phyloP scores from a whole-genome alignment of 2,797 vertebrate species.

The Spheniscus humboldti region DNA sequence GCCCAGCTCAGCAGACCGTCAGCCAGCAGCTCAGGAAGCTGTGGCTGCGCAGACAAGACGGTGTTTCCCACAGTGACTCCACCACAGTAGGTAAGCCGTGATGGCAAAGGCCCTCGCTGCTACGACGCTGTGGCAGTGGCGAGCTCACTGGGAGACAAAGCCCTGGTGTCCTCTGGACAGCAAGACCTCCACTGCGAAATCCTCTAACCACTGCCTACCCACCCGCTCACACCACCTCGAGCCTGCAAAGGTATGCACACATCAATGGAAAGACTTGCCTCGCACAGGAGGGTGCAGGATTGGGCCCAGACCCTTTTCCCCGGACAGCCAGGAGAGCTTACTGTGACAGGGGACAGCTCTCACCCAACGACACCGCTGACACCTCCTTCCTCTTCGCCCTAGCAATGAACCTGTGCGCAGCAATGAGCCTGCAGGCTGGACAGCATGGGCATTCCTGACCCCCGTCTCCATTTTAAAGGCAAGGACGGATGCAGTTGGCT shows the following conservation, averaged over 20 bases:
- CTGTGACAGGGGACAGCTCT: fast-evolving
- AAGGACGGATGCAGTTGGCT: fast-evolving
- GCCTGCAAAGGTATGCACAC: fast-evolving
- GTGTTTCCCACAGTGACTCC: fast-evolving
- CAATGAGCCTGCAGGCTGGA: not conserved
- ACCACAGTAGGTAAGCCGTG: fast-evolving
- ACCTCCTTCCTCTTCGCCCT: not conserved
- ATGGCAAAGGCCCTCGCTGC: fast-evolving
- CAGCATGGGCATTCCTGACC: not conserved
- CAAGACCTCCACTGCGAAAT: too few species aligned
- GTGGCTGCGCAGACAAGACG: fast-evolving
- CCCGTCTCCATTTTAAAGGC: not conserved
- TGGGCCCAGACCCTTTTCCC: not conserved
- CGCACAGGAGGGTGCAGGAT: fast-evolving
- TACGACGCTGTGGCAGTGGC: fast-evolving
- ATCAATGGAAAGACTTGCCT: fast-evolving
- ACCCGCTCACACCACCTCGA: fast-evolving
- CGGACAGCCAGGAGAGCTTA: fast-evolving
- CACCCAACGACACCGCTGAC: fast-evolving
- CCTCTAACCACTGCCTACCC: fast-evolving
- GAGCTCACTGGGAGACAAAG: fast-evolving
- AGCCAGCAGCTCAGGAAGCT: fast-evolving
- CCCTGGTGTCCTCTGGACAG: not conserved
- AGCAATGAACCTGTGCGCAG: fast-evolving
- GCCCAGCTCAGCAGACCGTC: not conserved